Base-by-base conservation (phyloP, 2,113 vertebrate species). In the Tenebrosternarchus preto region DNA sequence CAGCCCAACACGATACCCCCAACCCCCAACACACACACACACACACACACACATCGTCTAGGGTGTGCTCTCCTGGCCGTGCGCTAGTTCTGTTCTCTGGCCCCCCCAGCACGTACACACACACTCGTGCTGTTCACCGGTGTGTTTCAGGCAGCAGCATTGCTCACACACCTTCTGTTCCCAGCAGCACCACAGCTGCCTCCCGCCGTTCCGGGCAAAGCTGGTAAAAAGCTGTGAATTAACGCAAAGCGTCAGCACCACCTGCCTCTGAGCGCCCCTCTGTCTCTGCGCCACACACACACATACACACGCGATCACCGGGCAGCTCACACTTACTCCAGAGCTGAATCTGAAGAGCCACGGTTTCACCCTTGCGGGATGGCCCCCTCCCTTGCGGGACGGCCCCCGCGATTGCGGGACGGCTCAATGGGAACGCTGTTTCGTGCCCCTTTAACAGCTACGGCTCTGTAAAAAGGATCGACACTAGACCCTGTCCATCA, bases 141-240 rank as follows among this genome's bases (percentile, higher is more conserved):
- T 71, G 69, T 81, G 67, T 57, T 63, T 78, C 43, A 78, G 70
- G 25, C 71, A 50, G 81, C 43, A 6, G 20, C 78, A 33, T 76
- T 60, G 64, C 80, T 63, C 80, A 80, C 82, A 80, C 82, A 82
- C 80, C 82, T 86, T 71, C 81, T 81, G 59, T 82, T 80, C 80
- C 77, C 80, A 3, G 69, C 55, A 46, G 80, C 82, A 73, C 70
- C 53, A 24, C 67, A 68, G 68, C 68, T 78, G 66, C 71, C 39
- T 22, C 81, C 76, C 69, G 84, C 82, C 82, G 85, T 74, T 50
- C 43, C 82, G 59, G 71, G 80, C 53, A 59, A 75, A 86, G 60
- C 80, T 53, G 73, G 77, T 78, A 77, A 85, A 86, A 85, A 86
- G 67, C 81, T 73, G 83, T 20, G 80, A 85, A 85, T 86, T 83